phyloP scores from a whole-genome alignment of 2,797 vertebrate species.

The Amblyraja radiata region DNA sequence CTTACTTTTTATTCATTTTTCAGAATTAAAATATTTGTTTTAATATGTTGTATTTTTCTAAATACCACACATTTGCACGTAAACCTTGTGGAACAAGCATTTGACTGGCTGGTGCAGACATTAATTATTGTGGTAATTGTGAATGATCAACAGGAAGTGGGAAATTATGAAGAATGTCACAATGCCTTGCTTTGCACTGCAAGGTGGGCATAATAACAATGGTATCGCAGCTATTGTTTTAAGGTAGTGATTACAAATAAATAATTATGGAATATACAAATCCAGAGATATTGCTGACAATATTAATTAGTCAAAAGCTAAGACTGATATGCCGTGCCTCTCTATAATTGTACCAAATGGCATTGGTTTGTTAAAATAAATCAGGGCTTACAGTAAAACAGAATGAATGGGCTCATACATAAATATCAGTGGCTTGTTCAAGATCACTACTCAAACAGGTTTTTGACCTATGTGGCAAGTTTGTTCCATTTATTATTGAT shows the following conservation, averaged over 20 bases:
- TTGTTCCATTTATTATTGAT: not conserved
- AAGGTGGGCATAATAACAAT: constrained; percentile 3
- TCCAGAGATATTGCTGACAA: not conserved
- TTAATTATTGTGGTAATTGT: constrained; percentile 24
- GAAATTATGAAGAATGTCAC: not conserved
- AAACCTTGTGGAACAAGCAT: not conserved
- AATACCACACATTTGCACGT: not conserved
- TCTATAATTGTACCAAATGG: not conserved
- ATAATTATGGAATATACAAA: not conserved
- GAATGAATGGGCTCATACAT: not conserved
- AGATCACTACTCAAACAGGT: not conserved
- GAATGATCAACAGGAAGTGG: not conserved
- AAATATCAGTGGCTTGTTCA: not conserved
- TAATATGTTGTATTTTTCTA: too few species aligned
- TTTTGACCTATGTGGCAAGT: not conserved
- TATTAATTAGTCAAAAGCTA: not conserved
- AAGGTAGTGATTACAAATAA: not conserved
- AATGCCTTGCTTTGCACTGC: not conserved
- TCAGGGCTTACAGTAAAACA: not conserved
- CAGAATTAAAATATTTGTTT: not conserved
- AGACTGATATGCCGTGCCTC: not conserved
- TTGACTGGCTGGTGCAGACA: not conserved
- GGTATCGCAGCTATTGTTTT: not conserved
- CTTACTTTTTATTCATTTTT: not conserved
- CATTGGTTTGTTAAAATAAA: not conserved